Evolutionary conservation across 2,888 invertebrate genomes (phyloP).

Genomic region (Eupithecia subumbrata): DNA sequence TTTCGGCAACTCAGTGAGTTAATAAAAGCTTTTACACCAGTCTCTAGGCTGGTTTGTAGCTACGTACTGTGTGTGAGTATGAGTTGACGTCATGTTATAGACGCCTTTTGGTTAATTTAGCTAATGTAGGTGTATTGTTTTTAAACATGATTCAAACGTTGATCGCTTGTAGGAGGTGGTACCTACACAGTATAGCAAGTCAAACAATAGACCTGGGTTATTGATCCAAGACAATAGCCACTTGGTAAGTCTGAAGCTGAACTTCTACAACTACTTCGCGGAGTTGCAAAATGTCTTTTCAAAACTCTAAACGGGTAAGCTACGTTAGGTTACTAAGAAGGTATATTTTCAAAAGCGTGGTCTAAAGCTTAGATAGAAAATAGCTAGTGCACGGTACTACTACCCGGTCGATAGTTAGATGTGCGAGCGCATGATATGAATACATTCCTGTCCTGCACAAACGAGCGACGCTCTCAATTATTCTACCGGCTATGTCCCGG

Average conservation of each 20-base stretch:
- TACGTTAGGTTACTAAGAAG: neutral
- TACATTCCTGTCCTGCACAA: conserved; percentile 56
- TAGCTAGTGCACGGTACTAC: conserved; percentile 3
- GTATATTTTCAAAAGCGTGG: neutral
- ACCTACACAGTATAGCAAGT: neutral
- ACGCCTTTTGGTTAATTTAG: neutral
- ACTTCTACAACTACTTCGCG: neutral
- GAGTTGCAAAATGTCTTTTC: neutral
- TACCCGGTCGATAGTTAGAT: conserved; percentile 22
- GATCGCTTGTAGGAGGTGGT: neutral
- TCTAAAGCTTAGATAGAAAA: neutral
- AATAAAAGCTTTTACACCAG: conserved; percentile 46
- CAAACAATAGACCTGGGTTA: neutral
- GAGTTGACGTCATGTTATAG: conserved; percentile 23
- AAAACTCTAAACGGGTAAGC: neutral
- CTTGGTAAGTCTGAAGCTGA: conserved; percentile 2
- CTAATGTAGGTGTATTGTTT: neutral
- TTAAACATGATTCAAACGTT: conserved; percentile 9
- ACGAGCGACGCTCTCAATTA: conserved; percentile 73
- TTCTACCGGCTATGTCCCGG: conserved; percentile 76
- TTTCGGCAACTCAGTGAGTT: conserved; percentile 48
- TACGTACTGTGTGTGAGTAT: conserved; percentile 11
- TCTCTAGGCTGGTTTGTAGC: conserved; percentile 28
- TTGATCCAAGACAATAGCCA: conserved; percentile 8
- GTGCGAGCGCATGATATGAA: conserved; percentile 43